phyloP scores from a whole-genome alignment of 2,797 vertebrate genomes.

The Takifugu ocellatus region DNA sequence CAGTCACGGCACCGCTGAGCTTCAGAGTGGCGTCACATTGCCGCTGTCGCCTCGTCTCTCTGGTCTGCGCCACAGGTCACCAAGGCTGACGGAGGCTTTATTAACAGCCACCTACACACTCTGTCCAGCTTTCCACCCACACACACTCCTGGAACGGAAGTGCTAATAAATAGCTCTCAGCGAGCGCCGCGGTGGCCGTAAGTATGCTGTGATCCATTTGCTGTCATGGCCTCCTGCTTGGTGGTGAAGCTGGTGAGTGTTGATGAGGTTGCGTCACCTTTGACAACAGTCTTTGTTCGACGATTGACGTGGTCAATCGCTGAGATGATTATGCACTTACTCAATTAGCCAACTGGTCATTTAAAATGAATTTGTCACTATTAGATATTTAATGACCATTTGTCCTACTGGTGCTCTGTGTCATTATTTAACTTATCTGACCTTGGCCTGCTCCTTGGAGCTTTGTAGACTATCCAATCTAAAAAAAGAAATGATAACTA shows the following conservation, averaged over 20 bases:
- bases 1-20: no score
- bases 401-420: no score
- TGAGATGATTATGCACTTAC: conserved; percentile 1
- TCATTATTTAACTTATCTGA: no score
- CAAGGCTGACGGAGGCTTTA: conserved; percentile 48
- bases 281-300: conserved; percentile 25
- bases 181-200: no score
- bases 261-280: conserved; percentile 26
- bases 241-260: conserved; percentile 30
- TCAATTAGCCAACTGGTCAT: not conserved
- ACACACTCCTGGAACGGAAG: conserved; percentile 37
- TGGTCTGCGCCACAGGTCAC: conserved; percentile 53
- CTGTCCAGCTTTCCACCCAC: conserved; percentile 55
- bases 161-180: conserved; percentile 49
- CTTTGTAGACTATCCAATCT: no score
- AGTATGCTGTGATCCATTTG: conserved; percentile 26
- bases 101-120: conserved; percentile 68
- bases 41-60: conserved; percentile 7
- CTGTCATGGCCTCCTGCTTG: conserved; percentile 49
- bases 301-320: not conserved
- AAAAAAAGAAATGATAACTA: not conserved
- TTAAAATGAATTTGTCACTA: not conserved
- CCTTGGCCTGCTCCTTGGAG: no score
- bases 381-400: no score
- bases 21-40: no score